Percentiles rank a stretch among this genome's conserved stretches.
phyloP scores from a whole-genome alignment of 2,888 invertebrate genomes.

The Folsomia candida region DNA sequence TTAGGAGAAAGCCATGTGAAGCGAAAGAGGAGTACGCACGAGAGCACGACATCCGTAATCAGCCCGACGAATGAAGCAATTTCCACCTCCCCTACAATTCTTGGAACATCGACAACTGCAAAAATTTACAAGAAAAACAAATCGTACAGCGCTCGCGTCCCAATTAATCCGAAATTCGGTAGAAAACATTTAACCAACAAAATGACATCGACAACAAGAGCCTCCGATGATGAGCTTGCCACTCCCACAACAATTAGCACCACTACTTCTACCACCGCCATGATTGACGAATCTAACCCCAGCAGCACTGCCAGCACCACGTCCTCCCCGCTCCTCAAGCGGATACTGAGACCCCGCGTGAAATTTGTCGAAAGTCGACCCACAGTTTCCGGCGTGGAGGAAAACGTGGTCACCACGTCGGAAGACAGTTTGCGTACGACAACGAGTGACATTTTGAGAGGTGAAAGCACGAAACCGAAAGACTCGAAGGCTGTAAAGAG shows the following conservation, averaged over 20 bases:
- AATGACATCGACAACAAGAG: not conserved
- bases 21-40: not conserved
- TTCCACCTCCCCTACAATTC: not conserved
- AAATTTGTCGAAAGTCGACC: not conserved
- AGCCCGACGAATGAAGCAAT: not conserved
- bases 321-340: not conserved
- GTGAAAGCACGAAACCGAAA: constrained; percentile 40
- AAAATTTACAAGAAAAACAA: not conserved
- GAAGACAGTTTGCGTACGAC: constrained; percentile 12
- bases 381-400: constrained; percentile 9
- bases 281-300: not conserved
- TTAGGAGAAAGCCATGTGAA: not conserved
- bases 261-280: not conserved
- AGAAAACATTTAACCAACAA: not conserved
- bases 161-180: not conserved
- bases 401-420: constrained; percentile 13
- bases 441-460: constrained; percentile 20
- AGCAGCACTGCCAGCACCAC: constrained; percentile 13
- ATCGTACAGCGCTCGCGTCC: constrained; percentile 1
- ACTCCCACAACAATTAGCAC: not conserved
- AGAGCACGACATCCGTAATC: not conserved
- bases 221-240: not conserved
- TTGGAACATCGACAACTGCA: too few relatives aligned
- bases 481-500: constrained; percentile 50
- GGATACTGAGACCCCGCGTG: constrained; percentile 7